phyloP scores from a whole-genome alignment of 2,888 invertebrate genomes.

The Buathra laborator region DNA sequence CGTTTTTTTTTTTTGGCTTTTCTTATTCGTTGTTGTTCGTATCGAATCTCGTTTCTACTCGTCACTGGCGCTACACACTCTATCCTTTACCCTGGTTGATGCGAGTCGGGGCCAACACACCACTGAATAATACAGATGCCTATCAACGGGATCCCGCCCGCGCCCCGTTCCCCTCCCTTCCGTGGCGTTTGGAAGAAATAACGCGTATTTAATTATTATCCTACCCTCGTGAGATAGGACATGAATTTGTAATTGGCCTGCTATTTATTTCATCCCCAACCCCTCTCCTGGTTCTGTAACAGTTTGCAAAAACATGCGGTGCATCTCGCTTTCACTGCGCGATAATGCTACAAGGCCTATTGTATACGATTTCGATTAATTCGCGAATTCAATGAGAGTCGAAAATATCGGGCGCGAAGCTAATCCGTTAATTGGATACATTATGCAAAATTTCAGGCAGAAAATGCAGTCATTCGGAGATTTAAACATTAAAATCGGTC shows the following conservation, averaged over 20 bases:
- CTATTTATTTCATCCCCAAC: conserved; percentile 48
- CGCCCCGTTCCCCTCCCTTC: background rate
- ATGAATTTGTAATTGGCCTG: conserved; percentile 71
- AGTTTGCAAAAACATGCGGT: conserved; percentile 15
- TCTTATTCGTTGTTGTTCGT: conserved; percentile 31
- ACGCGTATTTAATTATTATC: conserved; percentile 73
- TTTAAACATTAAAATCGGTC: background rate
- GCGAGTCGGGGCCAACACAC: conserved; percentile 58
- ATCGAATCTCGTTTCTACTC: conserved; percentile 35
- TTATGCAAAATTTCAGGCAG: background rate
- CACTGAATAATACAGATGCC: conserved; percentile 71
- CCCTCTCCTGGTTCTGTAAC: background rate
- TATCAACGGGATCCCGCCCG: conserved; percentile 64
- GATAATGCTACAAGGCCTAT: background rate
- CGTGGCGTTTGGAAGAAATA: conserved; percentile 65
- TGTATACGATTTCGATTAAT: background rate
- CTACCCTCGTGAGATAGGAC: conserved; percentile 69
- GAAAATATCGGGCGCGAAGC: background rate
- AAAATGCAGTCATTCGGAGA: background rate
- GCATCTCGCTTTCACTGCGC: background rate
- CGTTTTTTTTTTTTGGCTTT: background rate
- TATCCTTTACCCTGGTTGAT: conserved; percentile 12
- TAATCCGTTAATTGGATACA: conserved; percentile 1
- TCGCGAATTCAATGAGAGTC: background rate
- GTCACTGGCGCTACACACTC: conserved; percentile 19